Evolutionary conservation across 1,140 invertebrate genomes (phyloP), one percentile per base, ranked within the genome.

Genomic region (Gerris buenoi): DNA sequence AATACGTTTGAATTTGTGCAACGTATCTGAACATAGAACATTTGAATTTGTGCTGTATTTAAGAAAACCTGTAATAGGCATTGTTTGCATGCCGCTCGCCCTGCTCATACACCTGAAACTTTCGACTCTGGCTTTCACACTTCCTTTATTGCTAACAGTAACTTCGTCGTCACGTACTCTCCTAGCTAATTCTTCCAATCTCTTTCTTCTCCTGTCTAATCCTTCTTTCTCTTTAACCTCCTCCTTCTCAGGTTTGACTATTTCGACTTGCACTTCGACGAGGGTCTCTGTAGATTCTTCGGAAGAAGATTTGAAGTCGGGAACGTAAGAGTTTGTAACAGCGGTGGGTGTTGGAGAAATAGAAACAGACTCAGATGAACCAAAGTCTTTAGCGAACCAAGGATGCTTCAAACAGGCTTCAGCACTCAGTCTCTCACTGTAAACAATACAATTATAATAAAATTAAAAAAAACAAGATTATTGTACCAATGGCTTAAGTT

Each of bases 381-480:
- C 61, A 61, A 69, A 64, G 18, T 66, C 64, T 61, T 69, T 69
- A 23, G 67, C 64, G 63, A 86, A 78, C 86, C 86, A 88, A 2
- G 81, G 74, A 73, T 88, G 85, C 58, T 81, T 74, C 15, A 86
- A 77, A 70, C 85, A 87, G 64, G 86, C 80, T 25, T 78, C 78
- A 25, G 82, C 84, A 60, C 82, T 84, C 73, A 86, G 74, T 56
- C 85, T 79, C 64, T 80, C 77, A 72, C 85, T 87, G 76, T 2
- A 76, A 78, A 68, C 71, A 71, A 68, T n/a, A n/a, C n/a, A n/a
- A n/a, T n/a, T n/a, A n/a, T n/a, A n/a, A n/a, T n/a, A n/a, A n/a
- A n/a, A n/a, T n/a, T n/a, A n/a, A n/a, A n/a, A n/a, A n/a, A n/a
- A n/a, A n/a, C n/a, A n/a, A n/a, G n/a, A n/a, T n/a, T n/a, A n/a